Evolutionary conservation across 2,797 vertebrate genomes (phyloP).

Genomic region (Muraenolepis orangiensis): DNA sequence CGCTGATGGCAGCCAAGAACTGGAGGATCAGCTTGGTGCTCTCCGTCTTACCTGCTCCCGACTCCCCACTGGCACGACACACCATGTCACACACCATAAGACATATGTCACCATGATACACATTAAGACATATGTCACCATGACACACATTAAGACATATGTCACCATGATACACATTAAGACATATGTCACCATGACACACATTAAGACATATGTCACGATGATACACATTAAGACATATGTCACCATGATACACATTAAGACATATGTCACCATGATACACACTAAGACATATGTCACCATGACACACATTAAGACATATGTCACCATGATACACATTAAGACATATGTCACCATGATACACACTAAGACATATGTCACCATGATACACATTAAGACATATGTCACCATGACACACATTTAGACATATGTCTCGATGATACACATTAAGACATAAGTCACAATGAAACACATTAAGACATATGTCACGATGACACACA

Average conservation of each 20-base stretch:
- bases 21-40: constrained; percentile 97
- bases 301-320: too few species aligned
- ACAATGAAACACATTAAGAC: too few species aligned
- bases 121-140: too few species aligned
- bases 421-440: too few species aligned
- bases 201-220: background rate
- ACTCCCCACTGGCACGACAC: constrained; percentile 82
- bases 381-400: too few species aligned
- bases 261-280: background rate
- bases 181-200: background rate
- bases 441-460: too few species aligned
- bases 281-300: background rate
- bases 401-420: too few species aligned
- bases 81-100: background rate
- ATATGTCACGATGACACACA: too few species aligned
- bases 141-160: background rate
- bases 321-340: too few species aligned
- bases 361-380: too few species aligned
- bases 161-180: background rate
- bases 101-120: too few species aligned
- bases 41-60: constrained; percentile 94
- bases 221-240: background rate
- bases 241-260: background rate
- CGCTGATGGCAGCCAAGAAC: constrained; percentile 94
- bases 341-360: too few species aligned